phyloP scores from a whole-genome alignment of 2,888 invertebrate species.

The Fabriciana adippe region DNA sequence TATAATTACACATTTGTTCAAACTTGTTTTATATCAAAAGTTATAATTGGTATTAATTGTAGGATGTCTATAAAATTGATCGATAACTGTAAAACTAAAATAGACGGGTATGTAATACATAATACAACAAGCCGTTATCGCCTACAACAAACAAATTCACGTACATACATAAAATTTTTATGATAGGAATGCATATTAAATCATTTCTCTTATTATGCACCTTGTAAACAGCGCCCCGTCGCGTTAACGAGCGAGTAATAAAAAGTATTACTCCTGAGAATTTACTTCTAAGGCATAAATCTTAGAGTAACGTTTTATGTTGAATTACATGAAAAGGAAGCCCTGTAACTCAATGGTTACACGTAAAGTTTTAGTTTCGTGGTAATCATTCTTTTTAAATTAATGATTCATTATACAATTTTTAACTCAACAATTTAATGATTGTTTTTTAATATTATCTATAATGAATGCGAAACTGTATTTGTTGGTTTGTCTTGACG shows the following conservation, averaged over 20 bases:
- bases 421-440: too few relatives aligned
- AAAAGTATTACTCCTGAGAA: slow-evolving; percentile 41
- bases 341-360: neutral
- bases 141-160: slow-evolving; percentile 20
- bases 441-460: too few relatives aligned
- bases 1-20: slow-evolving; percentile 2
- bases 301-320: slow-evolving; percentile 14
- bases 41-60: slow-evolving; percentile 16
- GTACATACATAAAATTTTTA: slow-evolving; percentile 34
- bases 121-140: slow-evolving; percentile 20
- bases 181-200: slow-evolving; percentile 36
- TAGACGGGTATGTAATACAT: slow-evolving; percentile 9
- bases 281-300: slow-evolving; percentile 35
- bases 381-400: too few relatives aligned
- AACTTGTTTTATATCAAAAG: slow-evolving; percentile 4
- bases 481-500: too few relatives aligned
- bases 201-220: slow-evolving; percentile 43
- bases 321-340: slow-evolving; percentile 14
- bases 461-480: too few relatives aligned
- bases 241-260: slow-evolving; percentile 41
- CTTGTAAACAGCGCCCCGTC: slow-evolving; percentile 42
- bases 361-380: neutral
- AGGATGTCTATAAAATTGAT: slow-evolving; percentile 12
- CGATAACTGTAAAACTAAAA: slow-evolving; percentile 8
- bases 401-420: too few relatives aligned